Evolutionary conservation across 1,140 invertebrate genomes (phyloP).

Genomic region (Aplysia californica): DNA sequence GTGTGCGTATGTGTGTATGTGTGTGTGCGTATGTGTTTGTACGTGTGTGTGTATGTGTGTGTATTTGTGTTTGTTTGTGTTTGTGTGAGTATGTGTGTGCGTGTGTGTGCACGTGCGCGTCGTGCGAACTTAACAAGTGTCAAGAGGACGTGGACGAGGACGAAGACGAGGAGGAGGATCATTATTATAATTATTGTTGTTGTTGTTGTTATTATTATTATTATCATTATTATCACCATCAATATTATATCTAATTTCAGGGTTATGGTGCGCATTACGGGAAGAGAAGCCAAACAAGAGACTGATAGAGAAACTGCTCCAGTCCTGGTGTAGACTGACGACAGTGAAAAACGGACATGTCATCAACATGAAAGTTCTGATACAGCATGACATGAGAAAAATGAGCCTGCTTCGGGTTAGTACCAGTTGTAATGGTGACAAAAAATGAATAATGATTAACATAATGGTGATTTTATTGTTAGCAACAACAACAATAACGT

Average conservation of each 20-base stretch:
- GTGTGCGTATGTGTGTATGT: background rate
- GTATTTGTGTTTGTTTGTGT: too few species aligned
- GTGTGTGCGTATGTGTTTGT: too few species aligned
- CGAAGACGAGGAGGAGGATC: background rate
- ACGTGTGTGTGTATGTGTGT: too few species aligned
- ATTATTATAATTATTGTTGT: too few species aligned
- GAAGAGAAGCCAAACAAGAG: background rate
- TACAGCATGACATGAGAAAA: conserved; percentile 48
- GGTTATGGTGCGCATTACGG: background rate
- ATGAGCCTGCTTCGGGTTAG: conserved; percentile 30
- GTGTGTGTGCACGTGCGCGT: background rate
- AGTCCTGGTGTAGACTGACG: background rate
- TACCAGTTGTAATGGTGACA: too few species aligned
- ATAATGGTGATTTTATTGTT: too few species aligned
- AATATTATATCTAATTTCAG: background rate
- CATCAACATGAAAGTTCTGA: conserved; percentile 45
- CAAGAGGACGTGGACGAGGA: background rate
- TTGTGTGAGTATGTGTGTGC: too few species aligned
- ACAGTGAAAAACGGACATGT: conserved; percentile 25
- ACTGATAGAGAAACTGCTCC: background rate
- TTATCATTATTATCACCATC: too few species aligned
- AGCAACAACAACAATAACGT: too few species aligned
- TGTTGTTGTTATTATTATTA: too few species aligned
- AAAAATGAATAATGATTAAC: too few species aligned
- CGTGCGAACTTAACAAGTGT: background rate